These are phyloP conservation scores for Mactra quadrangularis DNA, from an alignment of 1,140 invertebrate genomes.

Conservation along the genomic window DNA sequence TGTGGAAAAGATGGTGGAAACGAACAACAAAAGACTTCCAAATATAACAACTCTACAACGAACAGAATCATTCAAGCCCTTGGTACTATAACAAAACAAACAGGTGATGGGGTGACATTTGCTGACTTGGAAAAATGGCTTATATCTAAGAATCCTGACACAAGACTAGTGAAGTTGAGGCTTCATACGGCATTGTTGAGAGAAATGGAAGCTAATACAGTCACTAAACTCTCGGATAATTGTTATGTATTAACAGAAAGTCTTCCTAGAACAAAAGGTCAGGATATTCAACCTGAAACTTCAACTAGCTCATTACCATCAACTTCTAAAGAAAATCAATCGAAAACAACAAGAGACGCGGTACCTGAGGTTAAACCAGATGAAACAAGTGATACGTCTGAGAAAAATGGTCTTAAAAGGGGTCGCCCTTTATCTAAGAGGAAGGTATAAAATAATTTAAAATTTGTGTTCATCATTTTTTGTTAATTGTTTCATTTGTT, in stretches of 20 bases:
- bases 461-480: too few species aligned
- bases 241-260: slow-evolving; percentile 53
- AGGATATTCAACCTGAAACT: too few species aligned
- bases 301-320: neutral
- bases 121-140: slow-evolving; percentile 72
- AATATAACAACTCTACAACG: slow-evolving; percentile 25
- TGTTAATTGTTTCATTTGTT: too few species aligned
- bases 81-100: slow-evolving; percentile 38
- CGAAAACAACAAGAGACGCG: neutral
- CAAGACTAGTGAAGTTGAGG: slow-evolving; percentile 51
- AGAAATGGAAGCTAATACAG: slow-evolving; percentile 26
- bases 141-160: slow-evolving; percentile 62
- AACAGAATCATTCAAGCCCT: slow-evolving; percentile 27
- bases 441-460: too few species aligned
- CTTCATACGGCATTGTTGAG: slow-evolving; percentile 33
- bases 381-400: neutral
- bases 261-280: slow-evolving; percentile 43
- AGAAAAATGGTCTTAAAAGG: neutral
- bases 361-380: neutral
- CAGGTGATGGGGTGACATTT: slow-evolving; percentile 58
- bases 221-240: slow-evolving; percentile 43
- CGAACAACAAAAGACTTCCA: neutral
- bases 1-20: neutral
- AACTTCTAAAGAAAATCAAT: neutral
- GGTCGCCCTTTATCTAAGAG: slow-evolving; percentile 50